phyloP scores from a whole-genome alignment of 1,140 invertebrate genomes.

The Sarcophaga peregrina region DNA sequence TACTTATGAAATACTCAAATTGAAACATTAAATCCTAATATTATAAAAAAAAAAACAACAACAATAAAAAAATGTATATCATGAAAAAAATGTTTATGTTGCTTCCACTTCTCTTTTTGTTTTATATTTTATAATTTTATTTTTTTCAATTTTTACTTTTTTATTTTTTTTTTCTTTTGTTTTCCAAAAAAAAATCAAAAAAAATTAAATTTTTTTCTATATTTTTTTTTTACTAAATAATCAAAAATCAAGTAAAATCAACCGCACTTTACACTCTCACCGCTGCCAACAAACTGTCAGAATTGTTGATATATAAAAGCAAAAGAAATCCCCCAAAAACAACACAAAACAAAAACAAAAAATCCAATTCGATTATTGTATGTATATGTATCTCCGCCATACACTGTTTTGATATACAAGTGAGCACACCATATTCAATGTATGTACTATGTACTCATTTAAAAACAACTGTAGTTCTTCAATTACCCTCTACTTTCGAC shows the following conservation, averaged over 20 bases:
- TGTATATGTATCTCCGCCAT: neutral
- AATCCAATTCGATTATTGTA: conserved; percentile 17
- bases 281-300: conserved; percentile 29
- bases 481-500: neutral
- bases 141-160: neutral
- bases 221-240: neutral
- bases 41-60: no score
- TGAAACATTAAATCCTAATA: no score
- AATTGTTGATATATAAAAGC: neutral
- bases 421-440: neutral
- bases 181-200: neutral
- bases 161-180: neutral
- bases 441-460: no score
- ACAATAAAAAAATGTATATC: neutral
- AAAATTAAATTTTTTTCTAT: conserved; percentile 1
- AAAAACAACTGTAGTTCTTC: conserved; percentile 9
- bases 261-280: conserved; percentile 27
- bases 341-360: neutral
- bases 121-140: neutral
- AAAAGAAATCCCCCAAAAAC: conserved; percentile 23
- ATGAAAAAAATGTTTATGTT: neutral
- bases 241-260: neutral
- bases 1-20: no score
- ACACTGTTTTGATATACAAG: neutral
- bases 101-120: neutral